Conservation (phyloP, 1,140 invertebrate genomes). For the Samia ricini region DNA sequence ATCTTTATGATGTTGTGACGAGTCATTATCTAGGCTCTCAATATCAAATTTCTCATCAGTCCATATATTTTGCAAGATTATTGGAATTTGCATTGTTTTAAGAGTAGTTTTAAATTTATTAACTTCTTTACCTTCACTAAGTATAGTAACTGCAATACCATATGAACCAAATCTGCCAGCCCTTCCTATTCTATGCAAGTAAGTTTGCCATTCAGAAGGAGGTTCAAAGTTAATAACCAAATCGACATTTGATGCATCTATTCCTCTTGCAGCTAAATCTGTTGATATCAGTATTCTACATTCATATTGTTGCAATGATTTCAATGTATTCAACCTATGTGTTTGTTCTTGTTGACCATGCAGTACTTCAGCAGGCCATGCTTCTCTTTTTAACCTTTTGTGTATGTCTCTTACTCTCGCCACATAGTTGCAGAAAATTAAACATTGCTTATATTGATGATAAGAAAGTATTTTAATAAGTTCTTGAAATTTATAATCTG, state of each 20-base stretch:
- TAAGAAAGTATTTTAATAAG: constrained; percentile 84
- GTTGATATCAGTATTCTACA: constrained; percentile 94
- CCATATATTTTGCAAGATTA: constrained; percentile 48
- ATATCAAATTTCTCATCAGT: constrained; percentile 24
- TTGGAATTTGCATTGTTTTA: constrained; percentile 34
- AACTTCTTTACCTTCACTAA: constrained; percentile 79
- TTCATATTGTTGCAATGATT: constrained; percentile 87
- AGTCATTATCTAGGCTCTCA: constrained; percentile 65
- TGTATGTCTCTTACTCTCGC: constrained; percentile 85
- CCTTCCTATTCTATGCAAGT: constrained; percentile 96
- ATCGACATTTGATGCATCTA: constrained; percentile 95
- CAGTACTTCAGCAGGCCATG: constrained; percentile 86
- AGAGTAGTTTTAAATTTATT: constrained; percentile 79
- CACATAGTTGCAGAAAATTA: constrained; percentile 95
- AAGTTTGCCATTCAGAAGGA: constrained; percentile 90
- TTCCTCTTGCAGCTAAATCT: constrained; percentile 91
- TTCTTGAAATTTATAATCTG: constrained; percentile 84
- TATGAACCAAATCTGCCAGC: constrained; percentile 93
- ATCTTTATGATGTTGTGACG: constrained; percentile 84
- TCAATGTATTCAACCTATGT: constrained; percentile 86
- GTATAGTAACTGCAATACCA: constrained; percentile 84
- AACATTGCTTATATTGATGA: constrained; percentile 90
- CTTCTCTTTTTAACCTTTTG: constrained; percentile 80
- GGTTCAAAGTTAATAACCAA: constrained; percentile 96
- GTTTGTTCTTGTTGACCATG: constrained; percentile 87